Percentiles rank a stretch among this genome's conserved stretches.
Conservation (phyloP, 2,888 invertebrate genomes). For the Lacanobia oleracea region DNA sequence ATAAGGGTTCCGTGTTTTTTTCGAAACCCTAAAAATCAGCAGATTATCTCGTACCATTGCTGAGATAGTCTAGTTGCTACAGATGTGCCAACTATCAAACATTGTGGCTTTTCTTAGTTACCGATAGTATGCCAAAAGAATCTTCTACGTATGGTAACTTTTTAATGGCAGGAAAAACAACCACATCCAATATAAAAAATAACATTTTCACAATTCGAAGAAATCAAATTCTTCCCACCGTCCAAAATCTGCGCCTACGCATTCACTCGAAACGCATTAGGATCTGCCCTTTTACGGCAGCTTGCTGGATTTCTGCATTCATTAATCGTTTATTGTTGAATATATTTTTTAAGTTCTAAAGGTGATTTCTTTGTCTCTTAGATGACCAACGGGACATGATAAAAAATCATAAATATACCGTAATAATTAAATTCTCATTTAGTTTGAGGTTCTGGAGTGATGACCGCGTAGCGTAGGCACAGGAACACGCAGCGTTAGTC, state of each 20-base stretch:
- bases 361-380: slow-evolving; percentile 33
- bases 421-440: background rate
- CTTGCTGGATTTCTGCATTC: slow-evolving; percentile 71
- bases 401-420: background rate
- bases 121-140: too few species aligned
- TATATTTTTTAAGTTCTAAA: slow-evolving; percentile 2
- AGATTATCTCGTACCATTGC: too few species aligned
- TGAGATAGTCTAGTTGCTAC: too few species aligned
- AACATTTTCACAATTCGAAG: slow-evolving; percentile 17
- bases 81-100: too few species aligned
- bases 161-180: background rate
- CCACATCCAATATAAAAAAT: slow-evolving; percentile 50
- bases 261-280: slow-evolving; percentile 70
- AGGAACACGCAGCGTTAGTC: too few species aligned
- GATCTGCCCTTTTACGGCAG: slow-evolving; percentile 77
- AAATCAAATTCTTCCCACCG: slow-evolving; percentile 65
- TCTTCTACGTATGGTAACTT: too few species aligned
- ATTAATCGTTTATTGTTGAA: slow-evolving; percentile 47
- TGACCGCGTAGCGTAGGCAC: too few species aligned
- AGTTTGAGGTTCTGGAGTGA: background rate
- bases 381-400: background rate
- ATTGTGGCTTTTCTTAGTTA: too few species aligned
- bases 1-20: too few species aligned
- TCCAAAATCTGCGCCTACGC: slow-evolving; percentile 80
- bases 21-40: too few species aligned